Evolutionary conservation across 1,140 invertebrate species (phyloP), one percentile per base, ranked within the genome.

Genomic region (Apocrypta bakeri): DNA sequence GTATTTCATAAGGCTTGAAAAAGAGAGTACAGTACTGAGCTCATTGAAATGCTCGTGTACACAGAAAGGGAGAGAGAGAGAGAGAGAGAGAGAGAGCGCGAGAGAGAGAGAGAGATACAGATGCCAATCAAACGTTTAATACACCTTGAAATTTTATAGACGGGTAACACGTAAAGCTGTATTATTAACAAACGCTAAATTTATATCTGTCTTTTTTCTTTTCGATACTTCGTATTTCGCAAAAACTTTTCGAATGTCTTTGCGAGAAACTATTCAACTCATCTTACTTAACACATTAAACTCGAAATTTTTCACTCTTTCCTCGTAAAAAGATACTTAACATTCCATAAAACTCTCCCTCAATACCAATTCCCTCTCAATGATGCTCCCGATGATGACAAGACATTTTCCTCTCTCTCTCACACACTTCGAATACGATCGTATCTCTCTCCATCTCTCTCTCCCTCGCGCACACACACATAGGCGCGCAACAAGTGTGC

Each of bases 401-500:
- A 56, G 48, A 56, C 48, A 6, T 56, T 56, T 56, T 56, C 48
- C 14, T 42, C 40, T 7, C 40, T 42, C 12, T 42, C 48, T 56
- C 48, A 3, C 48, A 7, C 48, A 21, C 48, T 7, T 6, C 2
- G 48, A 56, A 56, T 17, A 56, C 48, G 0, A 56, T 56, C 48
- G 17, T 56, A 3, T 56, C 31, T 21, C 31, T 68, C 24, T 2
- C 25, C 27, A 11, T 17, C 56, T 61, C 56, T 8, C 14, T 6
- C 2, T 8, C 56, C 2, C 14, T 8, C 12, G 14, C n/a, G 56
- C 56, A 37, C 33, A 37, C 33, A 61, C 56, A 61, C 56, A 14
- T 2, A 9, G 24, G 63, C 8, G 63, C 63, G 63, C 63, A 66
- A 66, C 63, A 66, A 66, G 63, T 66, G 63, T 66, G 63, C 63